Conservation (phyloP, 2,888 invertebrate genomes). For the Spodoptera exigua region DNA sequence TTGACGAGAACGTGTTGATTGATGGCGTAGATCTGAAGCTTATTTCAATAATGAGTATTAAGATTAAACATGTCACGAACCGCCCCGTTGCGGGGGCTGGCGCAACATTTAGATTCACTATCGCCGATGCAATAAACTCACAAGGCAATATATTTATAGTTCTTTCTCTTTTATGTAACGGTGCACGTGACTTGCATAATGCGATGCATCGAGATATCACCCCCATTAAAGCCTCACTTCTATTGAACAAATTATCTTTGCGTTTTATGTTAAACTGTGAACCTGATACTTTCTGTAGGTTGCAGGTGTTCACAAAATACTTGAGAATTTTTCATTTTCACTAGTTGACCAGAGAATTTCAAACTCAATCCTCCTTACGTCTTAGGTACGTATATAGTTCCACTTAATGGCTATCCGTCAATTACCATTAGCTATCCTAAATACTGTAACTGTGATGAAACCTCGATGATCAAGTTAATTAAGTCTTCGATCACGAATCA, state of each 20-base stretch:
- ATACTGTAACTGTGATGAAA: slow-evolving; percentile 54
- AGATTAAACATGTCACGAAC: slow-evolving; percentile 53
- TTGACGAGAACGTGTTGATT: slow-evolving; percentile 36
- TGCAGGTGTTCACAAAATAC: too few species aligned
- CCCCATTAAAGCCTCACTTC: slow-evolving; percentile 37
- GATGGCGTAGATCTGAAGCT: slow-evolving; percentile 48
- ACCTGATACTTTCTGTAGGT: too few species aligned
- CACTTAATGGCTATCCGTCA: slow-evolving; percentile 8
- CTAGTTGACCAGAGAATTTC: neutral
- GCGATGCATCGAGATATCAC: slow-evolving; percentile 41
- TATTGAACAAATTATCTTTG: slow-evolving; percentile 33
- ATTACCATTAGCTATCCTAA: slow-evolving; percentile 42
- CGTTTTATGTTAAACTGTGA: slow-evolving; percentile 31
- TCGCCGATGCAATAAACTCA: slow-evolving; percentile 51
- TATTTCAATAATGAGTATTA: slow-evolving; percentile 56
- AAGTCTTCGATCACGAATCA: slow-evolving; percentile 60
- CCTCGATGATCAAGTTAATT: slow-evolving; percentile 67
- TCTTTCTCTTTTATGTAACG: slow-evolving; percentile 58
- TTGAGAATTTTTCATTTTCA: neutral
- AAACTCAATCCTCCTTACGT: neutral
- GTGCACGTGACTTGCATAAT: slow-evolving; percentile 54
- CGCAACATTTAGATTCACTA: slow-evolving; percentile 51
- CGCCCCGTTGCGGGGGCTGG: slow-evolving; percentile 42
- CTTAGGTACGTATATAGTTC: slow-evolving; percentile 4
- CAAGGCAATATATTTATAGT: slow-evolving; percentile 49